These are phyloP conservation scores for Hoplias malabaricus DNA, from an alignment of 2,113 vertebrate genomes.

Conservation along the genomic window DNA sequence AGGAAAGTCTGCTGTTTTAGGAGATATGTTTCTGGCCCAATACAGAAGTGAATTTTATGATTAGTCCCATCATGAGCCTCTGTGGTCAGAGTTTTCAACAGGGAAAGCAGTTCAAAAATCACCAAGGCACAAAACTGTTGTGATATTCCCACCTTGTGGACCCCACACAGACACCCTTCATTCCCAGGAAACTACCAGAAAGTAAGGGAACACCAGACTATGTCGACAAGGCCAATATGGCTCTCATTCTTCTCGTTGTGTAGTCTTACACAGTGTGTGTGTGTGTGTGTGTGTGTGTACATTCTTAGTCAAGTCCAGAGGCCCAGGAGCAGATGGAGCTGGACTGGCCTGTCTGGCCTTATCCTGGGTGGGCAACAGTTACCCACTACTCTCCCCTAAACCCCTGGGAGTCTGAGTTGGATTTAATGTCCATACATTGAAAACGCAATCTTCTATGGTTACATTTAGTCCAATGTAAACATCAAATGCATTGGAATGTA, in stretches of 20 bases:
- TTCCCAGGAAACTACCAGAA: constrained; percentile 38
- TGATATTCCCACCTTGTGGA: constrained; percentile 1
- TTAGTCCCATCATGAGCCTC: background rate
- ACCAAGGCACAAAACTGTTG: too few relatives aligned
- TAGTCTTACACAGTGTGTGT: constrained; percentile 20
- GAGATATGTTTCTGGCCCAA: too few relatives aligned
- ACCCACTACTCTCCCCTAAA: background rate
- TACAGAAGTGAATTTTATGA: too few relatives aligned
- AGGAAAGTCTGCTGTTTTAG: too few relatives aligned
- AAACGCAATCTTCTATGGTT: constrained; percentile 29
- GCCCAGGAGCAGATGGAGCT: constrained; percentile 50
- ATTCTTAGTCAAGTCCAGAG: constrained; percentile 16
- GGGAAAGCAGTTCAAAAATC: too few relatives aligned
- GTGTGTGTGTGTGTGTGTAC: constrained; percentile 15
- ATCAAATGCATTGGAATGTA: constrained; percentile 17
- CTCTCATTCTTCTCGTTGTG: constrained; percentile 45
- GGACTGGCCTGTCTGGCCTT: constrained; percentile 26
- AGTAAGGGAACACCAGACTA: constrained; percentile 41
- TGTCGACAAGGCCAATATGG: constrained; percentile 40
- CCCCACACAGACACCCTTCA: constrained; percentile 35
- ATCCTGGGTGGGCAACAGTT: constrained; percentile 50
- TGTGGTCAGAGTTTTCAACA: too few relatives aligned
- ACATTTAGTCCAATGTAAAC: constrained; percentile 17
- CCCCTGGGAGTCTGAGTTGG: constrained; percentile 17
- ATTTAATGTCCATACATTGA: constrained; percentile 40